These are phyloP conservation scores for Crepidodera aurea DNA, from an alignment of 2,888 invertebrate species.

Conservation along the genomic window DNA sequence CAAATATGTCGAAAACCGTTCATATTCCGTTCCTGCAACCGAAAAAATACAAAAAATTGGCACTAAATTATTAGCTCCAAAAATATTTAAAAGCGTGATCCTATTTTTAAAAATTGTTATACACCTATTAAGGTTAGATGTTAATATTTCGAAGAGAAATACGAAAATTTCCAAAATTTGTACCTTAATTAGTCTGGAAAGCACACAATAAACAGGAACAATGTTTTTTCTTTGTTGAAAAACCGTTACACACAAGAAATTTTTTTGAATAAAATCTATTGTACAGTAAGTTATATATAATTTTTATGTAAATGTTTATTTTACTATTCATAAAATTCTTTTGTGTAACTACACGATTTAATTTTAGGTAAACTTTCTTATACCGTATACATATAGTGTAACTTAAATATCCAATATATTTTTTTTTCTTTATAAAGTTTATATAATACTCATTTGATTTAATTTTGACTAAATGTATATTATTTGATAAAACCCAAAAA, in stretches of 20 bases:
- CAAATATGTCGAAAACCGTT: no score
- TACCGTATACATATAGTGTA: not conserved
- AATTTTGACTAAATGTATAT: not conserved
- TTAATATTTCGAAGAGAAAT: not conserved
- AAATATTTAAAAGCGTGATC: not conserved
- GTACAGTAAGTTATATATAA: not conserved
- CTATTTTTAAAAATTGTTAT: not conserved
- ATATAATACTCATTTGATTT: not conserved
- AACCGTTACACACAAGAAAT: not conserved
- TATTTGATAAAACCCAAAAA: not conserved
- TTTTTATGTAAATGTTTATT: not conserved
- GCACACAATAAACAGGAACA: not conserved
- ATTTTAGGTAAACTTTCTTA: not conserved
- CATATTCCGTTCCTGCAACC: not conserved
- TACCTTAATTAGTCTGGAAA: not conserved
- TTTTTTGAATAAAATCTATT: not conserved
- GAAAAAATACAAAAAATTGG: not conserved
- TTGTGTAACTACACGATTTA: not conserved
- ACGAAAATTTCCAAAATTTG: no score
- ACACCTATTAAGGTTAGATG: not conserved
- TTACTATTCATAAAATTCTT: not conserved
- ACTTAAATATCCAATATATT: not conserved
- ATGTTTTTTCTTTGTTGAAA: not conserved
- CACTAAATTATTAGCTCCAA: not conserved
- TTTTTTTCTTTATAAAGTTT: not conserved